Conservation (phyloP, 2,797 vertebrate species). For the Sebastiscus tertius region DNA sequence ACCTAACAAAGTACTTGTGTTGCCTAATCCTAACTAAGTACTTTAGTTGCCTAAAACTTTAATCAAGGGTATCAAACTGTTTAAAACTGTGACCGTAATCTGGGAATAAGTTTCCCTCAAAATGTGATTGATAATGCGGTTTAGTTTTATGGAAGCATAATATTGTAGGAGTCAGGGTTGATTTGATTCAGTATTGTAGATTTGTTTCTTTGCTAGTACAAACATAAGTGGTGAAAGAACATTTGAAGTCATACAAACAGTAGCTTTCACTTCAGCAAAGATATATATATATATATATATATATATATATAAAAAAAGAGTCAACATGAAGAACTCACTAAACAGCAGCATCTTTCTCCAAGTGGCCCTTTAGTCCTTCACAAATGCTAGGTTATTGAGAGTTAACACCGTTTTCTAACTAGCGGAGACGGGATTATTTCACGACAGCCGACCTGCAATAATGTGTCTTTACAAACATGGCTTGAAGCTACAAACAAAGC, state of each 20-base stretch:
- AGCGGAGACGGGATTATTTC: constrained; percentile 35
- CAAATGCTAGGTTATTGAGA: neutral
- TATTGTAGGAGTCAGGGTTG: too few species aligned
- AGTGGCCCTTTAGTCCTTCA: neutral
- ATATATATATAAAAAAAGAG: neutral
- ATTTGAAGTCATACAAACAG: neutral
- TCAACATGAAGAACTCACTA: neutral
- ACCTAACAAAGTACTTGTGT: too few species aligned
- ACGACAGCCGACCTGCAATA: constrained; percentile 38
- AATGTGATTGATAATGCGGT: too few species aligned
- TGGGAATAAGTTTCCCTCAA: too few species aligned
- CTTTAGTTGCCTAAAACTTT: too few species aligned
- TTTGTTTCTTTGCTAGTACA: neutral
- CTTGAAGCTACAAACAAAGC: constrained; percentile 54
- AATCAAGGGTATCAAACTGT: too few species aligned
- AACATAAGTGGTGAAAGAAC: neutral
- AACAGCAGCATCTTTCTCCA: neutral
- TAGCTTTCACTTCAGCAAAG: neutral
- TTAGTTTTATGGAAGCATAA: too few species aligned
- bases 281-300: neutral
- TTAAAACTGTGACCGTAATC: too few species aligned
- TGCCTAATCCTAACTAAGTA: too few species aligned
- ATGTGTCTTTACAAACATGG: constrained; percentile 43
- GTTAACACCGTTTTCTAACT: constrained; percentile 16
- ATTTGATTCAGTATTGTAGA: neutral